Base-by-base conservation (phyloP, 2,113 vertebrate genomes). In the Gallinago undulata region DNA sequence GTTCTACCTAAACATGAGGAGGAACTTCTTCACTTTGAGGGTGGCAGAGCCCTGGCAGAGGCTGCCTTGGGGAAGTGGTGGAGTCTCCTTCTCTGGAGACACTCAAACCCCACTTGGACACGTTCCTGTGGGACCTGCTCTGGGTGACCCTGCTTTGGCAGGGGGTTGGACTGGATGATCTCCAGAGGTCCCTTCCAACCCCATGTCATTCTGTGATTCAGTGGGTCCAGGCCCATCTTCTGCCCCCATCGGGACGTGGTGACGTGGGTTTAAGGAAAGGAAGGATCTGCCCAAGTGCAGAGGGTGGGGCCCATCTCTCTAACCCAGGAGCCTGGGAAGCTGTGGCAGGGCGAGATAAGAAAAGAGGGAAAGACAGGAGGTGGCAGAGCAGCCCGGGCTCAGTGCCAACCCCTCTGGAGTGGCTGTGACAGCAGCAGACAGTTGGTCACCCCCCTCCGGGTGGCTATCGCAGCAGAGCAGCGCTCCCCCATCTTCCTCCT, bases 311-410 rank as follows among this genome's bases (percentile, higher is more conserved):
- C 16, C 50, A 60, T 68, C 51, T 88, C 11, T 56, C 79, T 19
- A 19, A 22, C 35, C 55, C 57, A 77, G 80, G 63, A 68, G 80
- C 39, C 63, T 39, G 72, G 82, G 84, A 72, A 86, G 80, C 89
- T 43, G 53, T 76, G 92, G 68, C 41, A 45, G 0, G 9, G 72
- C n/a, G 4, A 77, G 95, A 96, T 97, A 95, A 96, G 68, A 53
- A 60, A 25, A 31, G 11, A 19, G 50, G 18, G 57, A 19, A 53
- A 76, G 31, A 62, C 66, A 33, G 8, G 78, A 87, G 76, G 75
- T 73, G 48, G 62, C 56, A 88, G 25, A 60, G 94, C 10, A 39
- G 57, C 66, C 80, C 0, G 37, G 72, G 92, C 84, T 62, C 13
- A 1, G 8, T 41, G 89, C 90, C 93, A 94, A 8, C 7, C 70